Evolutionary conservation across 1,140 invertebrate species (phyloP).

Genomic region (Chelonus insularis): DNA sequence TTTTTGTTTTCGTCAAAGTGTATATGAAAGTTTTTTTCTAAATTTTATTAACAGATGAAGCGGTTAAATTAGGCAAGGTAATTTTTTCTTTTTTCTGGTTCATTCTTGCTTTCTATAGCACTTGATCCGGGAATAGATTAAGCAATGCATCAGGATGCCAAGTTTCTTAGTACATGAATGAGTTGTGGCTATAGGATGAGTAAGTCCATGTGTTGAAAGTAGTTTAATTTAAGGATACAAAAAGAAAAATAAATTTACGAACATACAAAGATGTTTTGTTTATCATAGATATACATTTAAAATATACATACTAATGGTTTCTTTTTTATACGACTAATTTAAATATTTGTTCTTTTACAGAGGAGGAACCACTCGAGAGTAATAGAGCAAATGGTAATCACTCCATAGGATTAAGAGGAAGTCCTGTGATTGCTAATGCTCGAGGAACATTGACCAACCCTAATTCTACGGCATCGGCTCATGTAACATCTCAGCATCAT

Average conservation of each 20-base stretch:
- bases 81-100: conserved; percentile 12
- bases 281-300: no score
- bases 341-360: conserved; percentile 42
- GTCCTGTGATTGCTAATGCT: conserved; percentile 46
- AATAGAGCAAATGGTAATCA: conserved; percentile 50
- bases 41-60: neutral
- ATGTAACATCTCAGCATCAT: conserved; percentile 29
- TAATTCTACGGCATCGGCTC: conserved; percentile 32
- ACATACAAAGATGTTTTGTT: no score
- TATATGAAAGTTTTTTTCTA: neutral
- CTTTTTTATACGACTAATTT: no score
- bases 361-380: conserved; percentile 53
- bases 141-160: conserved; percentile 50
- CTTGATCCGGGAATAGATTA: conserved; percentile 49
- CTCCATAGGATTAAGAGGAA: conserved; percentile 36
- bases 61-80: neutral
- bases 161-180: conserved; percentile 53
- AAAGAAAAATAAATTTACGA: no score
- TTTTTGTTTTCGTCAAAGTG: no score
- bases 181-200: conserved; percentile 36
- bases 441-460: conserved; percentile 40
- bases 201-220: conserved; percentile 50
- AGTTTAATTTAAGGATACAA: conserved; percentile 42
- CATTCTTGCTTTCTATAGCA: conserved; percentile 13
- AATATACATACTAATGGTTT: no score